A percentile compares a stretch with the other conserved stretches of the same genome.
Conservation (phyloP, 2,888 invertebrate species). For the Mycogona germanica region DNA sequence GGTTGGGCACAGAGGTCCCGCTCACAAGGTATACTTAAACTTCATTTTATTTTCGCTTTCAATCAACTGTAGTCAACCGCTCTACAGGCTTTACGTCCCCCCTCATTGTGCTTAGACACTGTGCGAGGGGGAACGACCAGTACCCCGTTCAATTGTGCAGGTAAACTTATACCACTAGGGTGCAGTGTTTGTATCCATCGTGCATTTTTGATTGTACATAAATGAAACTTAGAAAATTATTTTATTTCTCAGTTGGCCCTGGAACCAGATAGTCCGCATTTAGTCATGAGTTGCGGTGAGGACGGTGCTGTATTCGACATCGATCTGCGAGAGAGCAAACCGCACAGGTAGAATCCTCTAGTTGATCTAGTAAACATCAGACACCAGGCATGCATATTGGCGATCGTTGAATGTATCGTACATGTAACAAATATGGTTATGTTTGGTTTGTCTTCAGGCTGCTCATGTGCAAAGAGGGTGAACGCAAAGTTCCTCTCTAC, state of each 20-base stretch:
- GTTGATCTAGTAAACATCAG: too few relatives aligned
- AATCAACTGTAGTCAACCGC: background rate
- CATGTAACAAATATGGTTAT: background rate
- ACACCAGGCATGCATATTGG: too few relatives aligned
- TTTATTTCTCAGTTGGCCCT: conserved; percentile 46
- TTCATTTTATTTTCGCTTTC: background rate
- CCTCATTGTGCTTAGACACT: too few relatives aligned
- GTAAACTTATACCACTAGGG: background rate
- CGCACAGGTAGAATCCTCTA: conserved; percentile 51
- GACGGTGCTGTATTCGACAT: conserved; percentile 69
- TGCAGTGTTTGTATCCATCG: background rate
- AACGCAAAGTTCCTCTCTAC: conserved; percentile 61
- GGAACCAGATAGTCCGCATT: conserved; percentile 58
- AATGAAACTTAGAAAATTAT: background rate
- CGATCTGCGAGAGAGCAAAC: conserved; percentile 61
- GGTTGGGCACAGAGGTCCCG: conserved; percentile 58
- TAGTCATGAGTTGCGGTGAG: conserved; percentile 71
- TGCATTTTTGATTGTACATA: background rate
- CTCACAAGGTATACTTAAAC: conserved; percentile 51
- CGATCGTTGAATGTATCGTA: too few relatives aligned
- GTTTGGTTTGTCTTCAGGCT: conserved; percentile 15
- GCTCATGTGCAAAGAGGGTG: conserved; percentile 35
- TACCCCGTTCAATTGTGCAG: too few relatives aligned
- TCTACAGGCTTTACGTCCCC: background rate
- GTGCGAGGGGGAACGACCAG: too few relatives aligned